phyloP scores from a whole-genome alignment of 2,888 invertebrate genomes.

The Corythucha ciliata region DNA sequence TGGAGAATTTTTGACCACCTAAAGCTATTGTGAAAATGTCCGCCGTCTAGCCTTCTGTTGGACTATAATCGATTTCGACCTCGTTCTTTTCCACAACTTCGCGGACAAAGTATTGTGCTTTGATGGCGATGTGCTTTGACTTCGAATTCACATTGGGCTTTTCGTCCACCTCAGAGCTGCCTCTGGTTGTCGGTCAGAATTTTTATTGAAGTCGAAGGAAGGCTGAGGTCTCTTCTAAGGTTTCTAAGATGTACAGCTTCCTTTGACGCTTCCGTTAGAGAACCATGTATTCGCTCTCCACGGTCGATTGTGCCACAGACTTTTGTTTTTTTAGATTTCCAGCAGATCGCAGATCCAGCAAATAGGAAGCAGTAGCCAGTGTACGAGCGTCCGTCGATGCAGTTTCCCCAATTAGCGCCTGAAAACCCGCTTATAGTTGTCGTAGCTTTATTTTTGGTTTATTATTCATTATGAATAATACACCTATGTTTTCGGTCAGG shows the following conservation, averaged over 20 bases:
- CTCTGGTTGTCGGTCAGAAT: constrained; percentile 3
- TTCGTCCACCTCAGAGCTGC: not conserved
- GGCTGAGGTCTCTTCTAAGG: not conserved
- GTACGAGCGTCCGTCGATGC: constrained; percentile 10
- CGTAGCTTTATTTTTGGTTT: no score
- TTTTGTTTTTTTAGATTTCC: constrained; percentile 1
- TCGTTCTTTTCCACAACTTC: no score
- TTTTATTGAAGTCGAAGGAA: not conserved
- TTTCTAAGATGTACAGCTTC: constrained; percentile 4
- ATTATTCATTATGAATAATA: no score
- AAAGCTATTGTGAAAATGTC: no score
- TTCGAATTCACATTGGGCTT: no score
- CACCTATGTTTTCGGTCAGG: no score
- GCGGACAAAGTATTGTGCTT: no score
- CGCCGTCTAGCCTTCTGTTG: no score
- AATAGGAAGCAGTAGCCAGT: constrained; percentile 1
- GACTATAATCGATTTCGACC: no score
- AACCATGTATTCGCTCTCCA: constrained; percentile 12
- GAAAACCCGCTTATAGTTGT: no score
- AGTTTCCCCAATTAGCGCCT: constrained; percentile 20
- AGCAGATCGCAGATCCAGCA: not conserved
- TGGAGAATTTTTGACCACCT: no score
- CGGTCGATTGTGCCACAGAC: constrained; percentile 7
- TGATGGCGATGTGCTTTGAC: no score
- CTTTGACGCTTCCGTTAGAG: not conserved